Conservation (phyloP, 2,888 invertebrate genomes). For the Ochropleura plecta region DNA sequence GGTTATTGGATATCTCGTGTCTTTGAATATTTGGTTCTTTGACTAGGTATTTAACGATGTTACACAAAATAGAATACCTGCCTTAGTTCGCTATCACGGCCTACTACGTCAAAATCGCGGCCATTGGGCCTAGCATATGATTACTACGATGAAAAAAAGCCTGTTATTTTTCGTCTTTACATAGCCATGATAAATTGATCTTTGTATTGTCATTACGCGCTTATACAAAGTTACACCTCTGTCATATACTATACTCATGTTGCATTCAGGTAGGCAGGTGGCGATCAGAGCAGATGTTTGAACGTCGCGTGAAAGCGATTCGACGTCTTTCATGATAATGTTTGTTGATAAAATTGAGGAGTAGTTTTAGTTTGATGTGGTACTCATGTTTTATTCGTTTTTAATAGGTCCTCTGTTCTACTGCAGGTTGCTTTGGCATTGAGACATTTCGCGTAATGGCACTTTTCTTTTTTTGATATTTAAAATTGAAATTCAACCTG, state of each 20-base stretch:
- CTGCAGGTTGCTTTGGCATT: not conserved
- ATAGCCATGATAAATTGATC: not conserved
- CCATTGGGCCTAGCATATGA: not conserved
- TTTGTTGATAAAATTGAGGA: slow-evolving; percentile 39
- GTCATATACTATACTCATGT: slow-evolving; percentile 21
- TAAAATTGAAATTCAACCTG: too few relatives aligned
- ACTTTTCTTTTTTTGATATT: not conserved
- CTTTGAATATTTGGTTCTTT: too few relatives aligned
- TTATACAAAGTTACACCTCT: slow-evolving; percentile 14
- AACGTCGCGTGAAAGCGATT: slow-evolving; percentile 53
- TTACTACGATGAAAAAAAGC: not conserved
- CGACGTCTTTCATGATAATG: slow-evolving; percentile 43
- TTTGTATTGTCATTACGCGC: not conserved
- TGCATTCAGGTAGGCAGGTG: slow-evolving; percentile 78
- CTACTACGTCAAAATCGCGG: not conserved
- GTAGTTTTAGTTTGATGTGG: slow-evolving; percentile 25
- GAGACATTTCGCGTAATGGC: not conserved
- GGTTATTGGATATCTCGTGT: too few relatives aligned
- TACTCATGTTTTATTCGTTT: not conserved
- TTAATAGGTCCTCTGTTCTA: not conserved
- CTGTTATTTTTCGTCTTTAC: not conserved
- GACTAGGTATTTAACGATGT: too few relatives aligned
- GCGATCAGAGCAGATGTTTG: slow-evolving; percentile 44
- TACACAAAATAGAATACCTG: not conserved
- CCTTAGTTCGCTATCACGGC: not conserved